Evolutionary conservation across 2,888 invertebrate species (phyloP).

Genomic region (Trimorus sp.): DNA sequence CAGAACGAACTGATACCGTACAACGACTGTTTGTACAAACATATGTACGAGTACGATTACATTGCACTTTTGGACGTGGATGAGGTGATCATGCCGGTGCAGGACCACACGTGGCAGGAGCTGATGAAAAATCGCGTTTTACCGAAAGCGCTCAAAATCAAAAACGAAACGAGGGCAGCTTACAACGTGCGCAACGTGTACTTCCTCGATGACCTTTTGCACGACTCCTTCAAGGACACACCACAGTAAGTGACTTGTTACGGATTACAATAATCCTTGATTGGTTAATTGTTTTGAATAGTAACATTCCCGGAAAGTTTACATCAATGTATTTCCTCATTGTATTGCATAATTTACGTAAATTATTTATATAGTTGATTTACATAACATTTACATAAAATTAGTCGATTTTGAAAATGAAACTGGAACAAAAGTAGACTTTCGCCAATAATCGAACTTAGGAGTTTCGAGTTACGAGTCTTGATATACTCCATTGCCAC

Average conservation of each 20-base stretch:
- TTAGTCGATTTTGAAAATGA: too few relatives aligned
- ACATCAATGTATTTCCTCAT: too few relatives aligned
- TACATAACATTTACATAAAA: too few relatives aligned
- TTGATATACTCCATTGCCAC: too few relatives aligned
- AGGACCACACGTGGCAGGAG: conserved; percentile 88
- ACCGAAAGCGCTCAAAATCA: conserved; percentile 86
- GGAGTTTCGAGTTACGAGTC: too few relatives aligned
- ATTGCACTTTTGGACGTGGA: conserved; percentile 96
- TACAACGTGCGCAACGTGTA: conserved; percentile 96
- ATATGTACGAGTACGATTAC: conserved; percentile 94
- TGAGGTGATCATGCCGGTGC: conserved; percentile 96
- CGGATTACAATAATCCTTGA: too few relatives aligned
- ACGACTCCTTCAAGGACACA: conserved; percentile 90
- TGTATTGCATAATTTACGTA: too few relatives aligned
- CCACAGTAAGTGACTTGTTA: conserved; percentile 82
- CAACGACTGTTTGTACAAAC: conserved; percentile 97
- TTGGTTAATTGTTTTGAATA: too few relatives aligned
- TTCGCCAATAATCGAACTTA: too few relatives aligned
- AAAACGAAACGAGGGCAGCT: conserved; percentile 87
- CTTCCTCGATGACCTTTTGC: conserved; percentile 93
- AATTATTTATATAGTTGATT: too few relatives aligned
- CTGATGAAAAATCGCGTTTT: conserved; percentile 88
- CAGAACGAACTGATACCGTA: conserved; percentile 98
- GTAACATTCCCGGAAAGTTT: too few relatives aligned
- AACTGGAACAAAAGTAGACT: too few relatives aligned